Base-by-base conservation (phyloP, 1,140 invertebrate genomes). In the Drosophila kurseongensis region DNA sequence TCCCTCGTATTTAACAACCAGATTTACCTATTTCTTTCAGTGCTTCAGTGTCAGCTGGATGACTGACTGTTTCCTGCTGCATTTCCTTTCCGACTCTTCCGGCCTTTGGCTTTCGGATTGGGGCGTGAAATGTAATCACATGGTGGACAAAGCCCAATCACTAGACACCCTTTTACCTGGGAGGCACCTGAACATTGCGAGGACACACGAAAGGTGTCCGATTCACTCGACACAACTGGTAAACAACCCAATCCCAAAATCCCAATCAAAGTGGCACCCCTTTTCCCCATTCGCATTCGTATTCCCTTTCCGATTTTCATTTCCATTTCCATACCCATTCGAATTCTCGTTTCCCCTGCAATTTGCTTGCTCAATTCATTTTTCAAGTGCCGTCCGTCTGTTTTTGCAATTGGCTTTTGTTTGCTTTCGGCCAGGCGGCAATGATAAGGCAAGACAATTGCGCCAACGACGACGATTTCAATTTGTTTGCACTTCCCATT, bases 361-460 rank as follows among this genome's bases (percentile, higher is more conserved):
- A 57, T 58, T 41, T 45, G 18, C 44, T 61, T 63, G 38, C 50
- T 54, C 38, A 62, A 54, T 62, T 62, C 48, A 54, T 44, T 54
- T 36, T 23, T 36, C 60, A 42, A 40, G 55, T 32, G 10, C 29
- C n/a, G 38, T 23, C 60, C 29, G 13, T 18, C 32, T 45, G 23
- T 66, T 78, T 66, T 38, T 75, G 78, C 78, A 80, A 79, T 75
- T 56, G 47, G 12, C 62, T 41, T 50, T 80, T 75, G 59, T 68
- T 67, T 67, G 29, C 65, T 65, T 80, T 80, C 79, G 40, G 67
- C 16, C 67, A 78, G 13, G 50, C 56, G 29, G 61, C 40, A 13
- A 2, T 41, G 78, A 80, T 80, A 80, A 80, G 77, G 51, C 23
- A 75, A 29, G 56, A 54, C 79, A 80, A 80, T 80, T 80, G 59